A percentile compares a stretch with the other conserved stretches of the same genome.
Evolutionary conservation across 2,888 invertebrate genomes (phyloP).

Genomic region (Phalera bucephala): DNA sequence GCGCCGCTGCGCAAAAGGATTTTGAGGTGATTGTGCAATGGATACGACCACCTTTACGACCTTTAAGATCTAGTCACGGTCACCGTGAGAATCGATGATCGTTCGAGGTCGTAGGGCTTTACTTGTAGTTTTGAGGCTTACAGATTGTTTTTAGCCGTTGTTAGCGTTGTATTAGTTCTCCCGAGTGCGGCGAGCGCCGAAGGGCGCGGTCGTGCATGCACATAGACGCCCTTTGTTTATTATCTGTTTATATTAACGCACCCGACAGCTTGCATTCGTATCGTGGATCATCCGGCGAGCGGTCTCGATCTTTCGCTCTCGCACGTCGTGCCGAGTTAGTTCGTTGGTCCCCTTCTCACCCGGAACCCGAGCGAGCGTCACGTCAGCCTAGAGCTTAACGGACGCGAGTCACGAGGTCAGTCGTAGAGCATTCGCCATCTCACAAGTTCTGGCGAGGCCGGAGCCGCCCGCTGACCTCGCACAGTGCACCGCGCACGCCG

Average conservation of each 20-base stretch:
- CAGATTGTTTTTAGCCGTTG: constrained; percentile 83
- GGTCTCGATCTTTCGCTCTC: constrained; percentile 66
- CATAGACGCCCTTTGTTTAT: constrained; percentile 79
- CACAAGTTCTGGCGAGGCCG: constrained; percentile 80
- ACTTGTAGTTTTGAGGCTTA: constrained; percentile 84
- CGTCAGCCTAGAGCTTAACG: constrained; percentile 57
- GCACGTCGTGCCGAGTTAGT: constrained; percentile 62
- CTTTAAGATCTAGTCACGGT: constrained; percentile 65
- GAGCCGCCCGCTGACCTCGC: constrained; percentile 29
- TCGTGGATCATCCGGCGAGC: constrained; percentile 76
- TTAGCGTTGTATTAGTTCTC: constrained; percentile 81
- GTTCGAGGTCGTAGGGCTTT: constrained; percentile 83
- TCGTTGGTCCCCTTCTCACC: constrained; percentile 57
- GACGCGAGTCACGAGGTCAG: constrained; percentile 74
- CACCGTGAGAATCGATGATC: constrained; percentile 69
- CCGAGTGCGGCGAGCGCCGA: constrained; percentile 80
- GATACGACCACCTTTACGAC: constrained; percentile 66
- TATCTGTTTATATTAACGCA: constrained; percentile 80
- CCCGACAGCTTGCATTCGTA: constrained; percentile 79
- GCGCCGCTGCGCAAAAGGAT: constrained; percentile 89
- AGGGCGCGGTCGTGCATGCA: constrained; percentile 79
- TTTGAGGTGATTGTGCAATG: constrained; percentile 90
- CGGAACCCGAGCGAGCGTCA: constrained; percentile 64
- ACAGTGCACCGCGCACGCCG: constrained; percentile 13
- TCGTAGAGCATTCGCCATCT: constrained; percentile 82